phyloP scores from a whole-genome alignment of 1,140 invertebrate genomes.

The Nylanderia fulva region DNA sequence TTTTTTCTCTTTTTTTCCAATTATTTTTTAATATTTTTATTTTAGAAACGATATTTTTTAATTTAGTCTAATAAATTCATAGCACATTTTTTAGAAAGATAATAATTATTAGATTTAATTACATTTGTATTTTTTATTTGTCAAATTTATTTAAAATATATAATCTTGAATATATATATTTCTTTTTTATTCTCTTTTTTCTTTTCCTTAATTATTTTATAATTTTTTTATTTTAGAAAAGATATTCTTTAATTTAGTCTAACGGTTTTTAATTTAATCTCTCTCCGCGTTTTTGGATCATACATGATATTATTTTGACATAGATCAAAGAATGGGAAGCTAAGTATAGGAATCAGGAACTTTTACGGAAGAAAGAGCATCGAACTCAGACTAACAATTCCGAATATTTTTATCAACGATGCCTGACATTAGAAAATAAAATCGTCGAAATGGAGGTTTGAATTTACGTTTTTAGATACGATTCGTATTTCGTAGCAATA shows the following conservation, averaged over 20 bases:
- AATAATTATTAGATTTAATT: not conserved
- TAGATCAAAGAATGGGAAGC: slow-evolving; percentile 77
- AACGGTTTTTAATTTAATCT: not conserved
- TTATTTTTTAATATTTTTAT: not conserved
- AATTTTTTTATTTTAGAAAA: not conserved
- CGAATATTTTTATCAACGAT: slow-evolving; percentile 78
- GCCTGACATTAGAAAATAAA: slow-evolving; percentile 77
- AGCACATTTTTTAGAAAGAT: not conserved
- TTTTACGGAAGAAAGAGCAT: slow-evolving; percentile 69
- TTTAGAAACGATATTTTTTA: not conserved
- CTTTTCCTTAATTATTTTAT: not conserved
- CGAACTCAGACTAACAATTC: slow-evolving; percentile 74
- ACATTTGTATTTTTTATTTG: not conserved
- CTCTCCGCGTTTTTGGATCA: not conserved
- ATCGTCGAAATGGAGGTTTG: slow-evolving; percentile 81
- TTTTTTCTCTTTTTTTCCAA: too few species aligned
- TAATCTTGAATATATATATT: not conserved
- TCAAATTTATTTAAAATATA: slow-evolving; percentile 19
- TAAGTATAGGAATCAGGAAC: slow-evolving; percentile 74
- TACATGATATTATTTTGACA: slow-evolving; percentile 9
- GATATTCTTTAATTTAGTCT: not conserved
- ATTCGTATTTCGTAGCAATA: not conserved
- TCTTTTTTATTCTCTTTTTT: too few species aligned
- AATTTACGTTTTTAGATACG: slow-evolving; percentile 40
- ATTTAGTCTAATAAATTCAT: not conserved